These are phyloP conservation scores for Myripristis jacobus DNA, from an alignment of 2,797 vertebrate species.

Conservation along the genomic window DNA sequence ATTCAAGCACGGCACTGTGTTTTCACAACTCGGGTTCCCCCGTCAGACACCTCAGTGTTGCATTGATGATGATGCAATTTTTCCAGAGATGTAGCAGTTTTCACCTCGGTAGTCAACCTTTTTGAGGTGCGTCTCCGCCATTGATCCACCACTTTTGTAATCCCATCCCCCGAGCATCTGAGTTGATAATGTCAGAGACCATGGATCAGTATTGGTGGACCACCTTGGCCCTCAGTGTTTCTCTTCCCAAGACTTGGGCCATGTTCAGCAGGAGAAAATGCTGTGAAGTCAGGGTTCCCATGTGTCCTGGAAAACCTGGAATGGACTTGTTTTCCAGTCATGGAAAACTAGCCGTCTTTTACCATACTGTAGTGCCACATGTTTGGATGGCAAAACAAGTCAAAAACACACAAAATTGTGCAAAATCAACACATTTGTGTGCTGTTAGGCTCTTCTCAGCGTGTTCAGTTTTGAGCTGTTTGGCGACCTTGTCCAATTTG, in stretches of 20 bases:
- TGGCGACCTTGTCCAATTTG: too few relatives aligned
- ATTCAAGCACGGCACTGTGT: constrained; percentile 52
- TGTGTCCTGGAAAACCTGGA: too few relatives aligned
- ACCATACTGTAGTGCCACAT: too few relatives aligned
- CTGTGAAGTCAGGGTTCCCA: neutral
- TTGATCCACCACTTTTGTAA: neutral
- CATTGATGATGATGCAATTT: constrained; percentile 43
- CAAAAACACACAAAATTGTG: too few relatives aligned
- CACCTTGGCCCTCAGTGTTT: neutral
- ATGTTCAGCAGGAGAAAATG: neutral
- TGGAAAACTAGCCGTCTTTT: too few relatives aligned
- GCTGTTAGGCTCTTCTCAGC: too few relatives aligned
- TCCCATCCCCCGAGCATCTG: neutral
- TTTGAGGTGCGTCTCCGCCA: neutral
- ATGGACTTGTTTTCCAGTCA: too few relatives aligned
- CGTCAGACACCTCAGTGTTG: too few relatives aligned
- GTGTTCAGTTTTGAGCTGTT: too few relatives aligned
- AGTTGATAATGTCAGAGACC: neutral
- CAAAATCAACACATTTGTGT: too few relatives aligned
- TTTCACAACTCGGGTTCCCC: neutral
- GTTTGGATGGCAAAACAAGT: too few relatives aligned
- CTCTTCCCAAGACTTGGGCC: neutral
- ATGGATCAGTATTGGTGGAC: neutral
- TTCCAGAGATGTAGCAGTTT: constrained; percentile 69
- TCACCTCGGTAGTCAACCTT: constrained; percentile 1